phyloP scores from a whole-genome alignment of 2,113 vertebrate genomes.

The Odontophorus gujanensis region DNA sequence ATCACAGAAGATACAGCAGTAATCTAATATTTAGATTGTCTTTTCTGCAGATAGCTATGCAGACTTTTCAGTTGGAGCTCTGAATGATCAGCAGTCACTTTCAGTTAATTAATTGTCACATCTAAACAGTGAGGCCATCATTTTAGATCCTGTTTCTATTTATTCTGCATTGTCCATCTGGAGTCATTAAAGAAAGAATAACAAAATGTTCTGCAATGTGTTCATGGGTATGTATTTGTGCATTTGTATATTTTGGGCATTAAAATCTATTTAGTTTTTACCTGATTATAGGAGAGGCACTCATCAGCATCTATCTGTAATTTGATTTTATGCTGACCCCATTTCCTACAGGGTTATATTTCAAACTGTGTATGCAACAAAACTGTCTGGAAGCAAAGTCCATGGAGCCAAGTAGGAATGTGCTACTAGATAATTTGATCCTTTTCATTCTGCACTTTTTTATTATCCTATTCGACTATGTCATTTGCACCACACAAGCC shows the following conservation, averaged over 20 bases:
- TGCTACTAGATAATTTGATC: background rate
- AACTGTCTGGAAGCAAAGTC: background rate
- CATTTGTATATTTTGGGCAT: background rate
- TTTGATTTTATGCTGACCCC: constrained; percentile 2
- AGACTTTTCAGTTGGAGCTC: background rate
- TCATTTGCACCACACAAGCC: background rate
- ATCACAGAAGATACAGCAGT: background rate
- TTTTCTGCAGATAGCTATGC: background rate
- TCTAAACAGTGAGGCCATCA: background rate
- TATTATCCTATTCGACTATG: background rate
- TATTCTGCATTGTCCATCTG: constrained; percentile 11
- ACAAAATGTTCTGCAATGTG: constrained; percentile 6
- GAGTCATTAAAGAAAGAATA: background rate
- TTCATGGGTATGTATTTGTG: background rate
- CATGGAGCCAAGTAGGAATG: background rate
- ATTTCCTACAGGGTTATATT: constrained; percentile 19
- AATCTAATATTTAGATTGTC: background rate
- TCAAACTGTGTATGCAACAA: background rate
- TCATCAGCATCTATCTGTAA: background rate
- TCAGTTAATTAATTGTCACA: background rate
- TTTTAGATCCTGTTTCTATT: constrained; percentile 31
- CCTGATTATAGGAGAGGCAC: background rate
- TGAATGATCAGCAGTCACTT: background rate
- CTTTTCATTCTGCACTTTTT: background rate
- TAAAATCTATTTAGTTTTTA: background rate